These are phyloP conservation scores for Caradrina kadenii DNA, from an alignment of 2,888 invertebrate genomes.

Conservation along the genomic window DNA sequence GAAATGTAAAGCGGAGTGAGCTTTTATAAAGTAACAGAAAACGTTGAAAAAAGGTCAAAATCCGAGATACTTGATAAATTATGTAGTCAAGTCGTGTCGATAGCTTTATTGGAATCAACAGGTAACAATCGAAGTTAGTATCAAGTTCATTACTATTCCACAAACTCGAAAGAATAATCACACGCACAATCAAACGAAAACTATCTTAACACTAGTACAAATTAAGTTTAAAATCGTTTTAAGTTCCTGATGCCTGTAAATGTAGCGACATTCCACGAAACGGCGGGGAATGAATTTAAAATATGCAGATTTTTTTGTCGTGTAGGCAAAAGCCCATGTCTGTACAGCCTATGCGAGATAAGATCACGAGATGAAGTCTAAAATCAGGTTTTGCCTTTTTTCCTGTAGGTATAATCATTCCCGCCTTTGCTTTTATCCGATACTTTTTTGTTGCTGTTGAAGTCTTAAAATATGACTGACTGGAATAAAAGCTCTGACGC, in stretches of 20 bases:
- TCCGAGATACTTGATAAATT: neutral
- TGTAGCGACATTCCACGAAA: slow-evolving; percentile 58
- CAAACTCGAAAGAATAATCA: slow-evolving; percentile 33
- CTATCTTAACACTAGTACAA: rapidly evolving
- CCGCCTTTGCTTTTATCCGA: slow-evolving; percentile 12
- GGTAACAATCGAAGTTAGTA: slow-evolving; percentile 30
- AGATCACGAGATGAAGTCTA: slow-evolving; percentile 2
- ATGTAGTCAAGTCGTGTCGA: slow-evolving; percentile 2
- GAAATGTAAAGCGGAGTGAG: neutral
- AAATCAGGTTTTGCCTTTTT: slow-evolving; percentile 53
- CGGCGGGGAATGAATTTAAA: slow-evolving; percentile 55
- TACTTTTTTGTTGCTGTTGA: slow-evolving; percentile 12
- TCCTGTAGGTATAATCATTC: slow-evolving; percentile 9
- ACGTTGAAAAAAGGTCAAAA: neutral
- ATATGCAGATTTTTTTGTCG: slow-evolving; percentile 49
- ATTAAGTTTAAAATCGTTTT: slow-evolving; percentile 43
- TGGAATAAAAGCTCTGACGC: neutral
- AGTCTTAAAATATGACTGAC: slow-evolving; percentile 10
- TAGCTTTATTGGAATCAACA: slow-evolving; percentile 23
- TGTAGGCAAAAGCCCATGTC: neutral
- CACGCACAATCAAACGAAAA: slow-evolving; percentile 11
- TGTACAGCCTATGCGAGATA: slow-evolving; percentile 27
- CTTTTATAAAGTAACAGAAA: neutral
- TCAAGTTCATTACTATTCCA: slow-evolving; percentile 55
- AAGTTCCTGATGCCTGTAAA: slow-evolving; percentile 17